These are phyloP conservation scores for Chrysoperla carnea DNA, from an alignment of 1,140 invertebrate genomes.

Conservation along the genomic window DNA sequence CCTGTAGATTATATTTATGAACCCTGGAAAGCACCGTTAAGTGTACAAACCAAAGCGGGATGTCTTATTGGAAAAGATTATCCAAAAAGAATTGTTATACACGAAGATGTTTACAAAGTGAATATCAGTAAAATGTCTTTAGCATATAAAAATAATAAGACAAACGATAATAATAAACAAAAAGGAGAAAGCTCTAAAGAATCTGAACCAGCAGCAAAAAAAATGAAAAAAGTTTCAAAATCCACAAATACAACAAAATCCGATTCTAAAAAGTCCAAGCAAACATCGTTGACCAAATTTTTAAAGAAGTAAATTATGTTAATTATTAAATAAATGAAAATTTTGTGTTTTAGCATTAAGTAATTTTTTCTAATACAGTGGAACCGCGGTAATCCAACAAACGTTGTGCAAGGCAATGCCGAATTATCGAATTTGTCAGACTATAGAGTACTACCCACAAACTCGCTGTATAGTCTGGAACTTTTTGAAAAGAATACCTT, in stretches of 20 bases:
- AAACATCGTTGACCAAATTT: neutral
- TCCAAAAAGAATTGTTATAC: slow-evolving; percentile 53
- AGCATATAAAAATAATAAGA: slow-evolving; percentile 31
- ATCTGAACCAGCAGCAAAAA: neutral
- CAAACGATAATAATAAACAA: slow-evolving; percentile 10
- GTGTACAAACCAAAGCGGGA: slow-evolving; percentile 42
- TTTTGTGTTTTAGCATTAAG: no score
- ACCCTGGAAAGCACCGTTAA: slow-evolving; percentile 54
- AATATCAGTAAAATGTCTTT: slow-evolving; percentile 38
- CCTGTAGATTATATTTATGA: slow-evolving; percentile 54
- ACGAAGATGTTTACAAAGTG: slow-evolving; percentile 42
- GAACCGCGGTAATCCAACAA: no score
- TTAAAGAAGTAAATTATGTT: neutral
- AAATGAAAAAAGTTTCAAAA: neutral
- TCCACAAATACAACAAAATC: neutral
- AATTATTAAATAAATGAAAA: no score
- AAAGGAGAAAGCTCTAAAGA: neutral
- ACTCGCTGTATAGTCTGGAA: no score
- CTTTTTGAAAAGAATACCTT: no score
- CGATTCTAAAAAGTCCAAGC: no score
- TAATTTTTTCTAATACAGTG: no score
- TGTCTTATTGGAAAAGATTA: slow-evolving; percentile 56
- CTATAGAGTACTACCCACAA: no score
- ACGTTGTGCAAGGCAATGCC: no score
- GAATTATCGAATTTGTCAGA: no score